A percentile compares a stretch with the other conserved stretches of the same genome.
Evolutionary conservation across 2,113 vertebrate species (phyloP).

Genomic region (Perca fluviatilis): DNA sequence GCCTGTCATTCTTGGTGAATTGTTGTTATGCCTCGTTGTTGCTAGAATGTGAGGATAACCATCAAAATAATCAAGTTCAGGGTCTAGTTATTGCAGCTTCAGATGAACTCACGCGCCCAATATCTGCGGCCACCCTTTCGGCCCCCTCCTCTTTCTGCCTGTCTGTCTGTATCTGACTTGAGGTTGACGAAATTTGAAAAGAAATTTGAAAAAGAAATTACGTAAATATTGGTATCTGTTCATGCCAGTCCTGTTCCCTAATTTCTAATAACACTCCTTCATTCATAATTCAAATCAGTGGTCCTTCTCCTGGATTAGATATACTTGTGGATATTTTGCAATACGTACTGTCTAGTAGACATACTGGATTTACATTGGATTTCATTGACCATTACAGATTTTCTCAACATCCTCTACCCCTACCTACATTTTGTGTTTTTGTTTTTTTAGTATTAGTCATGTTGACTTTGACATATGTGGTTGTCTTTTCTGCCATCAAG

Average conservation of each 20-base stretch:
- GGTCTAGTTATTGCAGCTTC: neutral
- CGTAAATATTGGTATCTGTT: neutral
- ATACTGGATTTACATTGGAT: neutral
- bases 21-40: neutral
- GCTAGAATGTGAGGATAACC: neutral
- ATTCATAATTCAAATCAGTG: neutral
- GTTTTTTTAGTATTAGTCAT: neutral
- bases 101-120: neutral
- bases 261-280: neutral
- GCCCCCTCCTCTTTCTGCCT: neutral
- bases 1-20: conserved; percentile 19
- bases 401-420: neutral
- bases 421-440: neutral
- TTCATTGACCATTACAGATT: neutral
- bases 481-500: neutral
- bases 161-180: neutral
- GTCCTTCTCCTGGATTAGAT: neutral
- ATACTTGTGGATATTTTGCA: neutral
- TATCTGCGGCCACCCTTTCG: neutral
- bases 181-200: neutral
- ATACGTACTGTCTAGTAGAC: too few relatives aligned
- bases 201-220: neutral
- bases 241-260: neutral
- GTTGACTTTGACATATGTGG: neutral
- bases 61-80: neutral